Percentiles rank a stretch among this genome's conserved stretches.
These are phyloP conservation scores for Lophochroa leadbeateri DNA, from an alignment of 2,113 vertebrate species.

Conservation along the genomic window DNA sequence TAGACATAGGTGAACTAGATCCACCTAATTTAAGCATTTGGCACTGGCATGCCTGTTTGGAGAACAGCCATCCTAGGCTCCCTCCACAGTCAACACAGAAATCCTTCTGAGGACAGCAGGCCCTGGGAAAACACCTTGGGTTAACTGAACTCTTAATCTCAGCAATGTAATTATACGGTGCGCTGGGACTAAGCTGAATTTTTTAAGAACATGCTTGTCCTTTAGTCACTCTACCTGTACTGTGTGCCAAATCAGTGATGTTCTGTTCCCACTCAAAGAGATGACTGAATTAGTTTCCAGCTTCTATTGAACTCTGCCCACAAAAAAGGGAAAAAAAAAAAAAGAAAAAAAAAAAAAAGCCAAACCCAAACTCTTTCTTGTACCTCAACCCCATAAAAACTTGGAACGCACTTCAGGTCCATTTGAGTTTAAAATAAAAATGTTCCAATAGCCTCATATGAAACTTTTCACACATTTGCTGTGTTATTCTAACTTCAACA, in stretches of 20 bases:
- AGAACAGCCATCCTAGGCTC: not conserved
- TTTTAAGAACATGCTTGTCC: not conserved
- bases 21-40: not conserved
- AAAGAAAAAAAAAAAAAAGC: not conserved
- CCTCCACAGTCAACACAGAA: not conserved
- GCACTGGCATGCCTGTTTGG: rapidly evolving
- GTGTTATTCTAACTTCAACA: not conserved
- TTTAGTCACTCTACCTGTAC: not conserved
- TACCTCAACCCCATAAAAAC: not conserved
- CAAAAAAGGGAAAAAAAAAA: not conserved
- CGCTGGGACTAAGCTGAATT: not conserved
- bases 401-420: rapidly evolving
- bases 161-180: not conserved
- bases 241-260: not conserved
- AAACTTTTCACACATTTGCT: not conserved
- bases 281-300: not conserved
- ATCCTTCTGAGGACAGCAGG: not conserved
- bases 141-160: not conserved
- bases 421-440: not conserved
- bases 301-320: not conserved
- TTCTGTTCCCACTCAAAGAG: not conserved
- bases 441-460: not conserved
- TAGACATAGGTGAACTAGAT: not conserved
- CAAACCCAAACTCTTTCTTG: not conserved
- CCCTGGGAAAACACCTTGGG: not conserved